Evolutionary conservation across 2,113 vertebrate genomes (phyloP).

Genomic region (Halcyon senegalensis): DNA sequence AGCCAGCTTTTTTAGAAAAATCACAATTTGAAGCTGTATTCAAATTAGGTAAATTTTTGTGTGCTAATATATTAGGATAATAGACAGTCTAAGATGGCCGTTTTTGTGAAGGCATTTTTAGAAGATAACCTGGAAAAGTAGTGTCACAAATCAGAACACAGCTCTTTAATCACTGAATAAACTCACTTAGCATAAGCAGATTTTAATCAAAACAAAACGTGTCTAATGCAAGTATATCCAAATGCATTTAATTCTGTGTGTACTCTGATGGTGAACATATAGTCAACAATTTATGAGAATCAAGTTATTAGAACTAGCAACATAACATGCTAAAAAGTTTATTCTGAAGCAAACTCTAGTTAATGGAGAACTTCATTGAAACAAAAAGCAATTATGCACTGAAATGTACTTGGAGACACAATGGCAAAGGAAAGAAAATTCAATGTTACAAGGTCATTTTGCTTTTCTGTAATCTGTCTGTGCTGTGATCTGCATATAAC

Average conservation of each 20-base stretch:
- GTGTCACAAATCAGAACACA: not conserved
- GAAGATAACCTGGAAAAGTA: not conserved
- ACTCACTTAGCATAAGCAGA: not conserved
- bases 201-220: not conserved
- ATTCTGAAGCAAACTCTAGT: not conserved
- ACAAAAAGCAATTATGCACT: not conserved
- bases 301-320: not conserved
- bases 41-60: not conserved
- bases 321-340: not conserved
- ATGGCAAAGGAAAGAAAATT: not conserved
- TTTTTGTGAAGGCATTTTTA: not conserved
- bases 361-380: not conserved
- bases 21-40: not conserved
- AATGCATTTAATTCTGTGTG: not conserved
- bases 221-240: not conserved
- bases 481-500: not conserved
- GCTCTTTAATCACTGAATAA: not conserved
- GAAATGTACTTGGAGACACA: not conserved
- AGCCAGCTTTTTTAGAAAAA: not conserved
- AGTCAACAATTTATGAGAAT: not conserved
- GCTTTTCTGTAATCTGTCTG: not conserved
- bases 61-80: not conserved
- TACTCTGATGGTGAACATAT: not conserved
- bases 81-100: not conserved
- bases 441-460: not conserved